A percentile compares a stretch with the other conserved stretches of the same genome.
Conservation (phyloP, 2,888 invertebrate species). For the Caenorhabditis japonica region DNA sequence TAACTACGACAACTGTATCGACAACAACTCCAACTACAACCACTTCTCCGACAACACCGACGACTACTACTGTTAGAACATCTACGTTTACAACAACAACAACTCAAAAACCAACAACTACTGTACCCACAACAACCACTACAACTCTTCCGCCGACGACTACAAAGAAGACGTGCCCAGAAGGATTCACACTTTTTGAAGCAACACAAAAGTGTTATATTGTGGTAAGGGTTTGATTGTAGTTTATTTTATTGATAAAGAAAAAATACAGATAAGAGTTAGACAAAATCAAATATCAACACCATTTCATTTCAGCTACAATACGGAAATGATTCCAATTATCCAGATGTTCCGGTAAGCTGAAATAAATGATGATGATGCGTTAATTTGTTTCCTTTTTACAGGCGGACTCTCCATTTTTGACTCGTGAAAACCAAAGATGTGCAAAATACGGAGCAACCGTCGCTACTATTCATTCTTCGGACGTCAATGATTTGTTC, state of each 20-base stretch:
- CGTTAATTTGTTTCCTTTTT: neutral
- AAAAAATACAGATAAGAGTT: neutral
- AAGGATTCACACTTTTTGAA: constrained; percentile 28
- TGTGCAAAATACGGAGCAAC: constrained; percentile 40
- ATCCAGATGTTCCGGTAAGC: constrained; percentile 33
- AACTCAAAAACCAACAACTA: constrained; percentile 15
- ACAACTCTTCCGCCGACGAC: constrained; percentile 34
- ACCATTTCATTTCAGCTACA: constrained; percentile 23
- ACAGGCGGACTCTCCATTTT: constrained; percentile 29
- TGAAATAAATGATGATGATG: neutral
- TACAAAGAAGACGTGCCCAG: constrained; percentile 18
- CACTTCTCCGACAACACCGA: constrained; percentile 3
- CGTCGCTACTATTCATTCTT: constrained; percentile 38
- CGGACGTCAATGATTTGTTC: constrained; percentile 30
- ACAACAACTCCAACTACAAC: constrained; percentile 5
- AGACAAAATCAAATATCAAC: neutral
- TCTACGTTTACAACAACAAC: constrained; percentile 1
- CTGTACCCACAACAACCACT: constrained; percentile 19
- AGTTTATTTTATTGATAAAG: constrained; percentile 4
- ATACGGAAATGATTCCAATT: constrained; percentile 48
- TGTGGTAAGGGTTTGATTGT: constrained; percentile 25
- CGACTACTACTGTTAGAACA: constrained; percentile 4
- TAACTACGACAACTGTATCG: neutral
- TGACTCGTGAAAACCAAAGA: constrained; percentile 41
- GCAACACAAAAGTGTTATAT: constrained; percentile 35